Conservation (phyloP, 1,140 invertebrate genomes). For the Lerema accius region DNA sequence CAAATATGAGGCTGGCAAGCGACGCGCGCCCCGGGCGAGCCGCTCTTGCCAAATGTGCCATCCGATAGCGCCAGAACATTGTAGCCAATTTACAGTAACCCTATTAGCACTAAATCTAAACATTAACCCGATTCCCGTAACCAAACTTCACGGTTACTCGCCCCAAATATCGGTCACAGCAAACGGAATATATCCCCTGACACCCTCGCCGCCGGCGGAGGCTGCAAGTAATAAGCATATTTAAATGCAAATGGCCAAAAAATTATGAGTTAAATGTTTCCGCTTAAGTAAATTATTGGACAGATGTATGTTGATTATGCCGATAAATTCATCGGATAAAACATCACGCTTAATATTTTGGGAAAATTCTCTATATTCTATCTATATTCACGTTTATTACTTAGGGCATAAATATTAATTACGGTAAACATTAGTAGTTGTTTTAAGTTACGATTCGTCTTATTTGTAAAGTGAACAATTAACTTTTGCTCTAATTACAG, state of each 20-base stretch:
- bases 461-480: too few species aligned
- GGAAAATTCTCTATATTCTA: not conserved
- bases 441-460: too few species aligned
- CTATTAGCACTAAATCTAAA: conserved; percentile 83
- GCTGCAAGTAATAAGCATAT: conserved; percentile 35
- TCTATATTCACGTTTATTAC: not conserved
- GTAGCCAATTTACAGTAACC: conserved; percentile 76
- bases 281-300: conserved; percentile 32
- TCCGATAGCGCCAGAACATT: conserved; percentile 77
- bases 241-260: conserved; percentile 32
- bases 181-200: conserved; percentile 56
- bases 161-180: conserved; percentile 72
- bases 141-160: conserved; percentile 72
- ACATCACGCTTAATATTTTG: conserved; percentile 3
- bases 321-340: conserved; percentile 1
- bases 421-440: too few species aligned
- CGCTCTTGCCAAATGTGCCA: conserved; percentile 76
- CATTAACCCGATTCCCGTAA: conserved; percentile 79
- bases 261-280: conserved; percentile 25
- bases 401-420: not conserved
- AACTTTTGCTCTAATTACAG: conserved; percentile 8
- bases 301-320: conserved; percentile 17
- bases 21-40: conserved; percentile 53
- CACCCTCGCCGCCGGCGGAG: conserved; percentile 45
- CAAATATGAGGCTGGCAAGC: conserved; percentile 73